phyloP scores from a whole-genome alignment of 2,888 invertebrate species.

The Blera fallax region DNA sequence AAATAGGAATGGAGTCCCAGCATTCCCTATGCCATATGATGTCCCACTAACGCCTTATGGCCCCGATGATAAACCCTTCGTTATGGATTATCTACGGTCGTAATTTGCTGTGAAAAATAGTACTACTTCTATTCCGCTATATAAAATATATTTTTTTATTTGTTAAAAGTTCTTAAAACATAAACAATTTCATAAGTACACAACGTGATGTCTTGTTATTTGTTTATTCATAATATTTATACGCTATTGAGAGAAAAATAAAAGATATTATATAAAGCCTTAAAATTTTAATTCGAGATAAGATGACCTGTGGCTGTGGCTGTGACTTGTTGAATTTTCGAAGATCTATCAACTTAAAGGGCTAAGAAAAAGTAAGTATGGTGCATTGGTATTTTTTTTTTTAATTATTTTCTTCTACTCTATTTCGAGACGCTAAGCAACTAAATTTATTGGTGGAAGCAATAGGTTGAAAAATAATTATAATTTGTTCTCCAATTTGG shows the following conservation, averaged over 20 bases:
- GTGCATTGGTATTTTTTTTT: not conserved
- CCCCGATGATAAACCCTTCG: slow-evolving; percentile 87
- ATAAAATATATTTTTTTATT: slow-evolving; percentile 60
- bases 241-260: not conserved
- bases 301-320: not conserved
- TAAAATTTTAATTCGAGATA: not conserved
- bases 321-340: not conserved
- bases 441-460: not conserved
- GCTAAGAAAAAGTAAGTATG: too few relatives aligned
- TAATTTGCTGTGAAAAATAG: slow-evolving; percentile 5
- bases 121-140: not conserved
- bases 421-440: not conserved
- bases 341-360: not conserved
- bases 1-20: slow-evolving; percentile 78
- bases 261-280: not conserved
- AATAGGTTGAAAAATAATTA: not conserved
- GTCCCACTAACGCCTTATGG: slow-evolving; percentile 89
- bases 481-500: not conserved
- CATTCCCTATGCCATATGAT: slow-evolving; percentile 90
- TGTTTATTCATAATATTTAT: not conserved
- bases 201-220: slow-evolving; percentile 38
- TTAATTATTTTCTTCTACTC: not conserved
- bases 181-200: slow-evolving; percentile 64
- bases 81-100: slow-evolving; percentile 83
- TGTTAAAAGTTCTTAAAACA: slow-evolving; percentile 40